Evolutionary conservation across 2,888 invertebrate genomes (phyloP).

Genomic region (Acrobasis suavella): DNA sequence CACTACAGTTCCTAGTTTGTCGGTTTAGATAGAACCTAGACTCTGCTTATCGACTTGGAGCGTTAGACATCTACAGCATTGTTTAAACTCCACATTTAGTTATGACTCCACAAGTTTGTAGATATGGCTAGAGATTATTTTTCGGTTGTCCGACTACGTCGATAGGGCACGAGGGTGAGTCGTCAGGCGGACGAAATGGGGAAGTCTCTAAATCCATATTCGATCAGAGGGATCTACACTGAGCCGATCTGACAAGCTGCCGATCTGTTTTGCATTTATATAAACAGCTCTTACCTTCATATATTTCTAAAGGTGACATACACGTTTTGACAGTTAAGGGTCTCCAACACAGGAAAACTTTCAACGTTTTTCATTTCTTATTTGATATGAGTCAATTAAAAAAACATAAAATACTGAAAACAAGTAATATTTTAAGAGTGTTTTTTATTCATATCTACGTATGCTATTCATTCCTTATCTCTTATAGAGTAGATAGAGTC

Average conservation of each 20-base stretch:
- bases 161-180: constrained; percentile 64
- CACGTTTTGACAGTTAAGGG: constrained; percentile 34
- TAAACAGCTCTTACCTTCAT: constrained; percentile 78
- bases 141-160: constrained; percentile 75
- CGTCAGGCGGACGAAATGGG: constrained; percentile 62
- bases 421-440: no score
- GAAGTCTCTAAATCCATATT: constrained; percentile 80
- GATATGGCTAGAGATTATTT: constrained; percentile 63
- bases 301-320: constrained; percentile 54
- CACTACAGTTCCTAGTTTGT: no score
- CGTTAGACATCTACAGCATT: no score
- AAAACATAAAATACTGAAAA: not conserved
- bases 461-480: no score
- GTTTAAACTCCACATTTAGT: no score
- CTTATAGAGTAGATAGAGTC: no score
- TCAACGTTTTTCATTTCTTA: not conserved
- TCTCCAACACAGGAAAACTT: constrained; percentile 7
- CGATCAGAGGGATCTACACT: constrained; percentile 76
- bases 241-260: constrained; percentile 81
- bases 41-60: no score
- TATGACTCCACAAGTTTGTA: not conserved
- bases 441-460: no score
- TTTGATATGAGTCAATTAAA: no score
- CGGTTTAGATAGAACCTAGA: no score
- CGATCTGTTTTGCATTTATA: constrained; percentile 82